These are phyloP conservation scores for Galago senegalensis DNA, from an alignment of 2,797 vertebrate species.

Conservation along the genomic window DNA sequence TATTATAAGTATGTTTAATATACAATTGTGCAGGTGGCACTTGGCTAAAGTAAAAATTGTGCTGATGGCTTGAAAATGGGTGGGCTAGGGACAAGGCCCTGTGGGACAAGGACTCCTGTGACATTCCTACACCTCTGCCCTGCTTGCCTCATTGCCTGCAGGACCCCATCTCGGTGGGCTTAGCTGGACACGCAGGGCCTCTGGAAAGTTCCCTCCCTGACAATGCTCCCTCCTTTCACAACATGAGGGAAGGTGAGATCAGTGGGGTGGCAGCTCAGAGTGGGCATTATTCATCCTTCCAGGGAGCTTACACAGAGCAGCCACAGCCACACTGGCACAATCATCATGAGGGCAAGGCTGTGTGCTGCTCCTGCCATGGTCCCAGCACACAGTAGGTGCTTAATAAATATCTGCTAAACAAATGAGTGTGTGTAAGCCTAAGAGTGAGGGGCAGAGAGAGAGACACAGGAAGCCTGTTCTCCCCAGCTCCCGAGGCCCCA, in stretches of 20 bases:
- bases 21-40: neutral
- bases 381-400: neutral
- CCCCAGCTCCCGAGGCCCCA: neutral
- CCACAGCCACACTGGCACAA: neutral
- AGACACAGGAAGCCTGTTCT: neutral
- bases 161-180: neutral
- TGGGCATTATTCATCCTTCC: rapidly evolving
- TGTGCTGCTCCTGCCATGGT: neutral
- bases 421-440: neutral
- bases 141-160: neutral
- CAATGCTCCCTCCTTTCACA: neutral
- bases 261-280: neutral
- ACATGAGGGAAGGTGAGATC: neutral
- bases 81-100: neutral
- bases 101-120: rapidly evolving
- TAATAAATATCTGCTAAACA: neutral
- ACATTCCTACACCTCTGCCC: neutral
- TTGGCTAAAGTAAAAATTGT: neutral
- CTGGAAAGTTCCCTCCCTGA: neutral
- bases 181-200: neutral
- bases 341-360: neutral
- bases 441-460: neutral
- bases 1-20: neutral
- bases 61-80: neutral
- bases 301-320: neutral